Base-by-base conservation (phyloP, 2,888 invertebrate genomes). In the Xestia rhomboidea region DNA sequence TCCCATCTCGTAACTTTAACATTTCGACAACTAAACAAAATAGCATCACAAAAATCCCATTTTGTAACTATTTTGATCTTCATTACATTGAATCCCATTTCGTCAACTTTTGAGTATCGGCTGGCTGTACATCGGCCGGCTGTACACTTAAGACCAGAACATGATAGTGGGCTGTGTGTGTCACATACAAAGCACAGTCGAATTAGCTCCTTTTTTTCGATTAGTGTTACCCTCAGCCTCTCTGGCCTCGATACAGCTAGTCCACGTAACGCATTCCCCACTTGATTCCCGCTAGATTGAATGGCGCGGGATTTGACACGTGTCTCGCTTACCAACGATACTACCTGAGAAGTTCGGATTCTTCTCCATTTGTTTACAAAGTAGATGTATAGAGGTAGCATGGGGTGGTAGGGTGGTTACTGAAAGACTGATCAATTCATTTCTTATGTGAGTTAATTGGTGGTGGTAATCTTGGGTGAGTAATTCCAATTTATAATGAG, bases 231-330 rank as follows among this genome's bases (percentile, higher is more conserved):
- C 71, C 87, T 85, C 88, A 10, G 4, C n/a, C 79, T 83, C 69
- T 70, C 30, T 90, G 88, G 92, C 92, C 89, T 86, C 68, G 79
- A 89, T 90, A 90, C 90, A 93, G 93, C 90, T 92, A 90, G 89
- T 92, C 88, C 93, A 93, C 93, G 93, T 93, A 92, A 88, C 85
- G 80, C 87, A 90, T 88, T 86, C 90, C 77, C 84, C 85, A 90
- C 92, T 92, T 93, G 92, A 93, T 92, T 91, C 92, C 90, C 89
- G 72, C 83, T 89, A 91, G 93, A 93, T 93, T 93, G 92, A 93
- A 92, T 91, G 90, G 92, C 90, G 90, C 83, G 89, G 90, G 92
- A 93, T 92, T 92, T 90, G 90, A 91, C 88, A 88, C 93, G 93
- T 93, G 93, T 78, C 70, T 27, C 24, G 91, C 79, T 66, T 92